Conservation (phyloP, 2,113 vertebrate genomes). For the Gavia stellata region DNA sequence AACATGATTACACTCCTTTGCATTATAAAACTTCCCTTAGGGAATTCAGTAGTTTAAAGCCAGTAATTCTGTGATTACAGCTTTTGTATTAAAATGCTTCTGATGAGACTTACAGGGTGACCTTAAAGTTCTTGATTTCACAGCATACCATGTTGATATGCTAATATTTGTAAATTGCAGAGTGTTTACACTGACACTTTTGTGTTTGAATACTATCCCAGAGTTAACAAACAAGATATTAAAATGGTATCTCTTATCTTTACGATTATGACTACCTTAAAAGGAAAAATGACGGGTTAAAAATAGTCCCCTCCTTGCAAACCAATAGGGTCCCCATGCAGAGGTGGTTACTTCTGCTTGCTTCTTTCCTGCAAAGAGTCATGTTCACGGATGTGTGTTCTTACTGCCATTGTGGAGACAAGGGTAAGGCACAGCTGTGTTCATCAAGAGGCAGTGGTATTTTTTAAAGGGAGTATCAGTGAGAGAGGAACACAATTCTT, state of each 20-base stretch:
- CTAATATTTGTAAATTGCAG: conserved; percentile 42
- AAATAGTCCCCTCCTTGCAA: not conserved
- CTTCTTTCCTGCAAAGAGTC: not conserved
- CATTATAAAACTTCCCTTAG: not conserved
- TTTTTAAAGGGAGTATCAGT: not conserved
- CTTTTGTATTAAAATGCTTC: conserved; percentile 40
- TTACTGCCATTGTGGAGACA: not conserved
- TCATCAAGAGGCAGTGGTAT: not conserved
- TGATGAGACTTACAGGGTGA: conserved; percentile 30
- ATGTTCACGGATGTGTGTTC: accelerated
- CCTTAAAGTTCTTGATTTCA: conserved; percentile 31
- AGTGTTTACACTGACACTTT: not conserved
- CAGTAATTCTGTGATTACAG: conserved; percentile 43
- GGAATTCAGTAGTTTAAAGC: conserved; percentile 23
- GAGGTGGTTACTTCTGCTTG: not conserved
- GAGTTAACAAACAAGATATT: not conserved
- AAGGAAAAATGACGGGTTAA: not conserved
- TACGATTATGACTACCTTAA: not conserved
- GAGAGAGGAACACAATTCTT: not conserved
- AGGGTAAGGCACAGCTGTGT: not conserved
- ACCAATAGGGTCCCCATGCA: not conserved
- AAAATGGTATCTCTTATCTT: not conserved
- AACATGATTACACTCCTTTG: conserved; percentile 16
- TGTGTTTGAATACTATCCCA: not conserved
- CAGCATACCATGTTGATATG: not conserved